Percentiles rank a stretch among this genome's conserved stretches.
These are phyloP conservation scores for Phymatocera aterrima DNA, from an alignment of 2,888 invertebrate genomes.

Conservation along the genomic window DNA sequence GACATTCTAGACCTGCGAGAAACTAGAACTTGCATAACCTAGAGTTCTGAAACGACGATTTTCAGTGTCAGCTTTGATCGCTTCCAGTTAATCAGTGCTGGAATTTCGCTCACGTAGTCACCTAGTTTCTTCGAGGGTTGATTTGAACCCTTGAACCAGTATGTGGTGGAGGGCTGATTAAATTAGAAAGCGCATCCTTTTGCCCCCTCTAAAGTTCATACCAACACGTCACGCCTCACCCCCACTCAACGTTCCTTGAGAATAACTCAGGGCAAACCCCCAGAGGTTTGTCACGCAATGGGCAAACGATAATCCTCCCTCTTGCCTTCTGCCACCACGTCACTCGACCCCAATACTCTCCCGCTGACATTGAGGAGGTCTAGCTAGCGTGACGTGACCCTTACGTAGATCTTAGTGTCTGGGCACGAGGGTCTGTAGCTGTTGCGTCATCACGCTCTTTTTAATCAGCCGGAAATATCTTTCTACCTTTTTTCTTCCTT, in stretches of 20 bases:
- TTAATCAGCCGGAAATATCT: not conserved
- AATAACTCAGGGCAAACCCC: not conserved
- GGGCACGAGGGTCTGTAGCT: conserved; percentile 14
- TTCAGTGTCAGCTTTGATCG: too few species aligned
- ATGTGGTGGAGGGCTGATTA: too few species aligned
- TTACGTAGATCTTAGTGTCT: not conserved
- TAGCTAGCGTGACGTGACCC: conserved; percentile 25
- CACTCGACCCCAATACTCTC: conserved; percentile 11
- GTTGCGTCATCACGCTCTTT: not conserved
- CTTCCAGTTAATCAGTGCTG: too few species aligned
- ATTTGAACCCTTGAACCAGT: too few species aligned
- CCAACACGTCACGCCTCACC: not conserved
- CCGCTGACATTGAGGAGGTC: conserved; percentile 7
- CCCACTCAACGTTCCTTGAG: not conserved
- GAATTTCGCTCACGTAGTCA: too few species aligned
- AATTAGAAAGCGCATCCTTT: too few species aligned
- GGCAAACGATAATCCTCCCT: conserved; percentile 14
- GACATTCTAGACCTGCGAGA: too few species aligned
- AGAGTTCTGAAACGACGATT: too few species aligned
- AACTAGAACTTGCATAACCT: too few species aligned
- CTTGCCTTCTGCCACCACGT: not conserved
- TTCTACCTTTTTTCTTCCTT: not conserved
- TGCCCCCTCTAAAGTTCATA: too few species aligned
- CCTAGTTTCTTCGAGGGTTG: too few species aligned
- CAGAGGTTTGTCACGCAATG: conserved; percentile 7